These are phyloP conservation scores for Lacanobia wlatinum DNA, from an alignment of 2,888 invertebrate genomes.

Conservation along the genomic window DNA sequence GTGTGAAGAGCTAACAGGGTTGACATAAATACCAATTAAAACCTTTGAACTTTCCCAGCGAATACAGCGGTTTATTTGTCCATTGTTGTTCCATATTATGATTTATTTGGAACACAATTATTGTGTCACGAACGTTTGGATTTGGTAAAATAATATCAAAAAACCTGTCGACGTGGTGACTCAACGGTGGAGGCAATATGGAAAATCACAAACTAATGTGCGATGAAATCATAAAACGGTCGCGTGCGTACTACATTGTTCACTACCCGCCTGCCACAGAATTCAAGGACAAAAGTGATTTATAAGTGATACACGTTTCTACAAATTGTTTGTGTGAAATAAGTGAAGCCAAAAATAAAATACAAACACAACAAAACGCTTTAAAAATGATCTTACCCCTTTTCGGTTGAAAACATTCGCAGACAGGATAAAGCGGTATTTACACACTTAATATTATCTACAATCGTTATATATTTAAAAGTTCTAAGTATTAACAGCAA, in stretches of 20 bases:
- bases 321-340: slow-evolving; percentile 37
- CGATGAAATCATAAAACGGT: slow-evolving; percentile 71
- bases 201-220: slow-evolving; percentile 76
- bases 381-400: slow-evolving; percentile 71
- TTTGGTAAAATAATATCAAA: slow-evolving; percentile 44
- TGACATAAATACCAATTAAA: slow-evolving; percentile 58
- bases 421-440: slow-evolving; percentile 63
- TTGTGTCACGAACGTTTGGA: slow-evolving; percentile 29
- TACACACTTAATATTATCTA: slow-evolving; percentile 62
- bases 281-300: slow-evolving; percentile 67
- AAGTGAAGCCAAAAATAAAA: slow-evolving; percentile 45
- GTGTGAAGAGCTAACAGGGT: slow-evolving; percentile 44
- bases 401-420: slow-evolving; percentile 69
- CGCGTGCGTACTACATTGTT: slow-evolving; percentile 71
- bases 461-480: slow-evolving; percentile 50
- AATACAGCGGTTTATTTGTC: slow-evolving; percentile 19
- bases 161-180: slow-evolving; percentile 70
- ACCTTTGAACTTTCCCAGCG: slow-evolving; percentile 37
- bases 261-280: slow-evolving; percentile 62
- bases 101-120: slow-evolving; percentile 18
- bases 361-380: slow-evolving; percentile 36
- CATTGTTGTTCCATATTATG: slow-evolving; percentile 18
- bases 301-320: slow-evolving; percentile 28
- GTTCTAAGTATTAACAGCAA: slow-evolving; percentile 62
- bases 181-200: slow-evolving; percentile 72